Evolutionary conservation across 2,888 invertebrate genomes (phyloP).

Genomic region (Habroteleia sp.): DNA sequence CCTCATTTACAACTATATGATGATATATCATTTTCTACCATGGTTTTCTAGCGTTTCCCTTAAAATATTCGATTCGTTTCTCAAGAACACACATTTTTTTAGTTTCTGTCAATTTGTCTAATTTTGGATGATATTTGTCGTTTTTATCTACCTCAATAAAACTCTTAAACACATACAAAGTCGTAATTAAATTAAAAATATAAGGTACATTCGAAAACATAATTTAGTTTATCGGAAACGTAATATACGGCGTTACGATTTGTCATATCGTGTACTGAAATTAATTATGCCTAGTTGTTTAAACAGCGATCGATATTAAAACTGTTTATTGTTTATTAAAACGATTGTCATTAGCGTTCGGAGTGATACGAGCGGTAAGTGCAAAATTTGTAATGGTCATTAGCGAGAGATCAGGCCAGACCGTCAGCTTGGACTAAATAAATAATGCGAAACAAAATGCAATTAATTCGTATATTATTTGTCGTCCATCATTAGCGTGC

Average conservation of each 20-base stretch:
- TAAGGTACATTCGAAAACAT: too few relatives aligned
- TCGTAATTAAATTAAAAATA: too few relatives aligned
- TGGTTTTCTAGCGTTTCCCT: too few relatives aligned
- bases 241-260: conserved; percentile 13
- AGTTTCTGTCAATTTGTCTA: too few relatives aligned
- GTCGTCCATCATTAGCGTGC: conserved; percentile 44
- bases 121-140: too few relatives aligned
- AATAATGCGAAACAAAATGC: conserved; percentile 49
- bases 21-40: too few relatives aligned
- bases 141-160: too few relatives aligned
- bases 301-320: conserved; percentile 50
- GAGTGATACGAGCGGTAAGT: conserved; percentile 25
- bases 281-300: conserved; percentile 41
- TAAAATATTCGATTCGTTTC: too few relatives aligned
- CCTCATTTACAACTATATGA: too few relatives aligned
- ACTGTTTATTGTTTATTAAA: conserved; percentile 61
- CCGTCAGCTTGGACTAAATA: conserved; percentile 24
- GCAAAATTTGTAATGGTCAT: conserved; percentile 52
- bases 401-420: conserved; percentile 42
- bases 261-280: conserved; percentile 13
- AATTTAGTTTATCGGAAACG: too few relatives aligned
- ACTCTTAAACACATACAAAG: too few relatives aligned
- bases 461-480: conserved; percentile 54
- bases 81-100: too few relatives aligned
- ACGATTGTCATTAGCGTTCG: conserved; percentile 39